Conservation (phyloP, 1,140 invertebrate species). For the Rhagoletis pomonella region DNA sequence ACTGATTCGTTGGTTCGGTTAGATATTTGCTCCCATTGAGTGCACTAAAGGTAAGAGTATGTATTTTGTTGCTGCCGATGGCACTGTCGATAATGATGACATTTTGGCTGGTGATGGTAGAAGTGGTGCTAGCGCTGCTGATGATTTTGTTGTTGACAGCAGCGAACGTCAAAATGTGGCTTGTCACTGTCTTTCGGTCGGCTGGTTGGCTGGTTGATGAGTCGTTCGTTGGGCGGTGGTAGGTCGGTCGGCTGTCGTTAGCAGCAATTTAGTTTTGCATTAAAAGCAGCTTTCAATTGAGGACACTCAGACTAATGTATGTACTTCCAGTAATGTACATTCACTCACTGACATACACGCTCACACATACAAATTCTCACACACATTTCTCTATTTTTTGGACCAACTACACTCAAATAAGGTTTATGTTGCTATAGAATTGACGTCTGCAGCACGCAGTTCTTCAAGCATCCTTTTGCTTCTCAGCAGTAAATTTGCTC, state of each 20-base stretch:
- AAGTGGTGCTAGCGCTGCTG: not conserved
- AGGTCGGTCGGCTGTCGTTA: not conserved
- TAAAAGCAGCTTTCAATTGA: slow-evolving; percentile 15
- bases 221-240: no score
- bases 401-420: not conserved
- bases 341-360: not conserved
- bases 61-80: not conserved
- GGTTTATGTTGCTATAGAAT: not conserved
- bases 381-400: not conserved
- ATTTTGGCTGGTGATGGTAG: not conserved
- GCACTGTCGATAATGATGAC: slow-evolving; percentile 27
- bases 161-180: slow-evolving; percentile 9
- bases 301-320: not conserved
- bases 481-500: not conserved
- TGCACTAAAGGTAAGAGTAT: not conserved
- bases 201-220: not conserved
- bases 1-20: not conserved
- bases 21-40: not conserved
- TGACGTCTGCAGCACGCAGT: not conserved
- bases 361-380: not conserved
- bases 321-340: no score
- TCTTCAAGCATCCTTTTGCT: not conserved
- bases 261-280: slow-evolving; percentile 27
- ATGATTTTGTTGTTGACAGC: slow-evolving; percentile 15
- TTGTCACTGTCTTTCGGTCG: not conserved